Conservation (phyloP, 2,113 vertebrate genomes). For the Oncorhynchus kisutch region DNA sequence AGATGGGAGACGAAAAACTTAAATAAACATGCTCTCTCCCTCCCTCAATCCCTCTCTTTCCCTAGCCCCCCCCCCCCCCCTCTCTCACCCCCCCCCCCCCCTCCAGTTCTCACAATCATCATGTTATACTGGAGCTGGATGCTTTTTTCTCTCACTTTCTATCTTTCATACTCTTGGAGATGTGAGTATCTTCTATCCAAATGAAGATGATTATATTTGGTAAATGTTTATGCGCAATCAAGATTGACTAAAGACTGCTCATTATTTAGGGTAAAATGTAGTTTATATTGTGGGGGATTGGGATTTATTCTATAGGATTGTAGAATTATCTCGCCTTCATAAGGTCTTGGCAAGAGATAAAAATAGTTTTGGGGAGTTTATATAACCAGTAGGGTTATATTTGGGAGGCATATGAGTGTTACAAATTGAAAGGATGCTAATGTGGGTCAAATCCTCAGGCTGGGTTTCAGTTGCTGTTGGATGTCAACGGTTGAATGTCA, state of each 20-base stretch:
- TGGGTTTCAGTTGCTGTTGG: constrained; percentile 9
- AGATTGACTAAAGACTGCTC: neutral
- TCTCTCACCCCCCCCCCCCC: neutral
- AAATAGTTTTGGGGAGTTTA: neutral
- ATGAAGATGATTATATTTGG: constrained; percentile 33
- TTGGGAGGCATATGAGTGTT: neutral
- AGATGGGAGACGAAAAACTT: constrained; percentile 74
- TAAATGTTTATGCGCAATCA: neutral
- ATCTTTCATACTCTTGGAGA: constrained; percentile 47
- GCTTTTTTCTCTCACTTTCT: neutral
- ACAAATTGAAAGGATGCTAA: neutral
- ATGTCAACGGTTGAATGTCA: constrained; percentile 7
- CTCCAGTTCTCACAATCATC: constrained; percentile 62
- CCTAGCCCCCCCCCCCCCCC: neutral
- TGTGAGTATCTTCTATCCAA: constrained; percentile 44
- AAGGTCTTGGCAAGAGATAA: neutral
- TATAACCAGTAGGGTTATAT: neutral
- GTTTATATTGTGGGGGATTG: too few species aligned
- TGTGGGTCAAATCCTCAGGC: neutral
- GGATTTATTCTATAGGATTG: too few species aligned
- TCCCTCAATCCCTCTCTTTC: constrained; percentile 7
- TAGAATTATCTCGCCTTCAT: neutral
- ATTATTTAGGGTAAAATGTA: neutral
- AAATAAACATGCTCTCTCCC: constrained; percentile 68
- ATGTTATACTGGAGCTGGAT: neutral